Percentiles rank a stretch among this genome's conserved stretches.
Conservation (phyloP, 1,140 invertebrate genomes). For the Dendroctonus ponderosae region DNA sequence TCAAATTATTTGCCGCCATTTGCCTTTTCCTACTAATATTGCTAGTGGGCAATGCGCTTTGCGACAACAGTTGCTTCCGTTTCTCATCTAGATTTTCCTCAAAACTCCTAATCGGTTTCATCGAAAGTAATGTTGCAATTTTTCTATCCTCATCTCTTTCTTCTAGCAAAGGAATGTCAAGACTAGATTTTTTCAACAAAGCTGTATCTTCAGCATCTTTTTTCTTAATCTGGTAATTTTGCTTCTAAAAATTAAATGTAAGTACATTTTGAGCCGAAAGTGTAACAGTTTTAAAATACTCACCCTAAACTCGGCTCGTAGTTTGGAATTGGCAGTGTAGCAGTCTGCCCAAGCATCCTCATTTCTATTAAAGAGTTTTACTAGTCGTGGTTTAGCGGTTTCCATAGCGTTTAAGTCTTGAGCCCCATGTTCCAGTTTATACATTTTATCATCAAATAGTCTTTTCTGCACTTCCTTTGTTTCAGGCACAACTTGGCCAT, state of each 20-base stretch:
- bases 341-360: conserved; percentile 83
- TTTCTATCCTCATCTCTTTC: conserved; percentile 78
- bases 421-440: conserved; percentile 86
- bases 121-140: conserved; percentile 72
- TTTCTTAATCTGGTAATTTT: conserved; percentile 73
- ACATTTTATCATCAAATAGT: conserved; percentile 94
- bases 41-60: conserved; percentile 56
- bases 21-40: conserved; percentile 54
- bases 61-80: conserved; percentile 53
- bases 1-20: conserved; percentile 43
- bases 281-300: conserved; percentile 40
- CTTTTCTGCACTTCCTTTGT: conserved; percentile 85
- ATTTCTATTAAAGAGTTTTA: conserved; percentile 74
- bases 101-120: conserved; percentile 58
- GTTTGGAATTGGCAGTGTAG: conserved; percentile 81
- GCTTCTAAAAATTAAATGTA: conserved; percentile 61
- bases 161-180: conserved; percentile 74
- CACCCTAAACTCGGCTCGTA: conserved; percentile 83
- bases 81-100: conserved; percentile 55
- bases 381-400: conserved; percentile 67
- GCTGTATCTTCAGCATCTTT: conserved; percentile 66
- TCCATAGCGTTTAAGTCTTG: conserved; percentile 76
- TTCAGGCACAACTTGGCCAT: conserved; percentile 90
- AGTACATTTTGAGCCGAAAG: conserved; percentile 25
- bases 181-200: conserved; percentile 73